These are phyloP conservation scores for Periophthalmodon schlosseri DNA, from an alignment of 2,113 vertebrate species.

Conservation along the genomic window DNA sequence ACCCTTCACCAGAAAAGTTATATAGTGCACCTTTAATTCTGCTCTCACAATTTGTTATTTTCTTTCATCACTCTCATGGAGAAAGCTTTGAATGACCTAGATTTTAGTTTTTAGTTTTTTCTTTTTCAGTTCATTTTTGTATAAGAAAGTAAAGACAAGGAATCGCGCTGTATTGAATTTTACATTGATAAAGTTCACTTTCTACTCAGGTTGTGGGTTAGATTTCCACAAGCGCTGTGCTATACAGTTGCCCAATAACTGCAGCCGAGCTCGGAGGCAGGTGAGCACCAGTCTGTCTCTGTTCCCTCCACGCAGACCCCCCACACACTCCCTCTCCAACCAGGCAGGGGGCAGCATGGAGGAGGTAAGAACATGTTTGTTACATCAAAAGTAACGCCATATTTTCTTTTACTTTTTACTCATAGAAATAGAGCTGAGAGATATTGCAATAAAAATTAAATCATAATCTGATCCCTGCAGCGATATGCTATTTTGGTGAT, in stretches of 20 bases:
- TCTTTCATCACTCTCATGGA: too few relatives aligned
- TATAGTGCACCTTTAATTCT: too few relatives aligned
- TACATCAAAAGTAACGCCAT: not conserved
- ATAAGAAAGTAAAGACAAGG: too few relatives aligned
- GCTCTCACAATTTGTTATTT: too few relatives aligned
- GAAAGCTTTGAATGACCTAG: too few relatives aligned
- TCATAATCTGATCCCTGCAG: too few relatives aligned
- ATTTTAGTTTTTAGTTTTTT: too few relatives aligned
- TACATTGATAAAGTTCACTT: not conserved
- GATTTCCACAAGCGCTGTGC: conserved; percentile 94
- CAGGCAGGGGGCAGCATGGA: conserved; percentile 76
- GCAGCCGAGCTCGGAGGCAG: conserved; percentile 86
- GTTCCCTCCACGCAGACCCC: conserved; percentile 68
- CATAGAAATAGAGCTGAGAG: too few relatives aligned
- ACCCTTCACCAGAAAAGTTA: too few relatives aligned
- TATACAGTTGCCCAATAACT: conserved; percentile 95
- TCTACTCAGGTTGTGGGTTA: conserved; percentile 85
- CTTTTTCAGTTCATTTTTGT: too few relatives aligned
- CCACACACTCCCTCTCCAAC: conserved; percentile 70
- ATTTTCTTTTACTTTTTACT: not conserved
- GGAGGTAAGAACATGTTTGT: conserved; percentile 66
- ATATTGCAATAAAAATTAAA: too few relatives aligned
- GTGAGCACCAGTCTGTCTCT: conserved; percentile 84
- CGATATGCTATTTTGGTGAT: too few relatives aligned
- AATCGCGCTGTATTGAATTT: not conserved